Evolutionary conservation across 2,888 invertebrate species (phyloP).

Genomic region (Tillus elongatus): DNA sequence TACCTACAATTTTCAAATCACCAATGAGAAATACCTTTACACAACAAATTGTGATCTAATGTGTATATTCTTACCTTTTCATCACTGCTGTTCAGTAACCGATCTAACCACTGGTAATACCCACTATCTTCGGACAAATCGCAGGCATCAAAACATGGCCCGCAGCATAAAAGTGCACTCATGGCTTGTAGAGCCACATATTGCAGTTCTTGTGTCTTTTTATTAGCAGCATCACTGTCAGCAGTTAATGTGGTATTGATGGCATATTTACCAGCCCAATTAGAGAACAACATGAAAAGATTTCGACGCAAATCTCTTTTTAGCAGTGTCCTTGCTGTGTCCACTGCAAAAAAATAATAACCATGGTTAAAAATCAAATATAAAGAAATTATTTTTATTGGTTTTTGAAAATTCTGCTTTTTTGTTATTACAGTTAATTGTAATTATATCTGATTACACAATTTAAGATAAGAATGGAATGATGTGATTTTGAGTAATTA

Average conservation of each 20-base stretch:
- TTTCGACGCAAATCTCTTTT: constrained; percentile 79
- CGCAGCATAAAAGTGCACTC: constrained; percentile 92
- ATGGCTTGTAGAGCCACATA: constrained; percentile 67
- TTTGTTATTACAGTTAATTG: too few relatives aligned
- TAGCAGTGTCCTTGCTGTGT: constrained; percentile 73
- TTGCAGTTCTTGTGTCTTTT: constrained; percentile 43
- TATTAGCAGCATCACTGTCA: constrained; percentile 25
- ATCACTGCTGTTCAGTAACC: constrained; percentile 78
- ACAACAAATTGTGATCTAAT: not conserved
- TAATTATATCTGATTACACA: too few relatives aligned
- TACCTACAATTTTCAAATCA: constrained; percentile 52
- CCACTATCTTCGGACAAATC: constrained; percentile 84
- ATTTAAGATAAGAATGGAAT: too few relatives aligned
- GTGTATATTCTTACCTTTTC: constrained; percentile 62
- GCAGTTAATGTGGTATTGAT: constrained; percentile 47
- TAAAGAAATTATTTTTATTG: too few relatives aligned
- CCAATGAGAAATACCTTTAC: not conserved
- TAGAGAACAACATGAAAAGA: constrained; percentile 84
- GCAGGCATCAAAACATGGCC: constrained; percentile 83
- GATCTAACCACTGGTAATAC: constrained; percentile 89
- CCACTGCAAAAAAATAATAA: constrained; percentile 54
- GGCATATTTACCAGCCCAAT: constrained; percentile 88
- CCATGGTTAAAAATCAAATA: constrained; percentile 1
- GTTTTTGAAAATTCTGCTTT: too few relatives aligned
- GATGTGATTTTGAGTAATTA: too few relatives aligned